phyloP scores from a whole-genome alignment of 1,140 invertebrate species.

The Drosophila funebris region DNA sequence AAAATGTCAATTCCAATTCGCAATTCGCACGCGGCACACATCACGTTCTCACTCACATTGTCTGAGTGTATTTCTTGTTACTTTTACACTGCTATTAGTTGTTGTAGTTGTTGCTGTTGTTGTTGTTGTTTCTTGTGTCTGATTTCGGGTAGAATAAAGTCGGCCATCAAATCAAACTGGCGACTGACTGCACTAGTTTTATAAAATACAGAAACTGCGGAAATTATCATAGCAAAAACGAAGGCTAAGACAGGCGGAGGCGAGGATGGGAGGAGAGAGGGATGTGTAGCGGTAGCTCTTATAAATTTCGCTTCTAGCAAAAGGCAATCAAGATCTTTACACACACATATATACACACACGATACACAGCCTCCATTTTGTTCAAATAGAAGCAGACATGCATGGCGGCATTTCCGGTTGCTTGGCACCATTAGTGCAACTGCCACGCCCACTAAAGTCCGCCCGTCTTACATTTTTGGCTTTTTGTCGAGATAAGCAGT shows the following conservation, averaged over 20 bases:
- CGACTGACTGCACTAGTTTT: constrained; percentile 63
- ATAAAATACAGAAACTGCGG: constrained; percentile 58
- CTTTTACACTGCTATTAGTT: background rate
- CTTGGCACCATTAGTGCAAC: constrained; percentile 80
- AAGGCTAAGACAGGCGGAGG: constrained; percentile 6
- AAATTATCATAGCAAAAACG: constrained; percentile 76
- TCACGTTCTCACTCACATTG: constrained; percentile 39
- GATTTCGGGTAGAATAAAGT: constrained; percentile 16
- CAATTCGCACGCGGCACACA: constrained; percentile 51
- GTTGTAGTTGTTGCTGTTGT: background rate
- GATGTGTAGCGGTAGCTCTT: constrained; percentile 22
- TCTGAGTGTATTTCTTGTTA: background rate
- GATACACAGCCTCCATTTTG: constrained; percentile 71
- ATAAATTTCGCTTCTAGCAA: constrained; percentile 64
- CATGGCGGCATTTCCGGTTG: constrained; percentile 80
- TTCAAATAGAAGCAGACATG: constrained; percentile 74
- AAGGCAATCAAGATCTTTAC: constrained; percentile 74
- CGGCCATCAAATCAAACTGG: constrained; percentile 61
- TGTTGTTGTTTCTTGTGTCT: background rate
- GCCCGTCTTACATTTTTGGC: constrained; percentile 50
- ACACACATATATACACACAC: constrained; percentile 33
- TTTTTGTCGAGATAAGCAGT: constrained; percentile 80
- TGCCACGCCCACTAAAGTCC: constrained; percentile 53
- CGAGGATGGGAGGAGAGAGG: background rate
- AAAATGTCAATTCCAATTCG: constrained; percentile 74